These are phyloP conservation scores for Phyllotis vaccarum DNA, from an alignment of 2,797 vertebrate genomes.

Conservation along the genomic window DNA sequence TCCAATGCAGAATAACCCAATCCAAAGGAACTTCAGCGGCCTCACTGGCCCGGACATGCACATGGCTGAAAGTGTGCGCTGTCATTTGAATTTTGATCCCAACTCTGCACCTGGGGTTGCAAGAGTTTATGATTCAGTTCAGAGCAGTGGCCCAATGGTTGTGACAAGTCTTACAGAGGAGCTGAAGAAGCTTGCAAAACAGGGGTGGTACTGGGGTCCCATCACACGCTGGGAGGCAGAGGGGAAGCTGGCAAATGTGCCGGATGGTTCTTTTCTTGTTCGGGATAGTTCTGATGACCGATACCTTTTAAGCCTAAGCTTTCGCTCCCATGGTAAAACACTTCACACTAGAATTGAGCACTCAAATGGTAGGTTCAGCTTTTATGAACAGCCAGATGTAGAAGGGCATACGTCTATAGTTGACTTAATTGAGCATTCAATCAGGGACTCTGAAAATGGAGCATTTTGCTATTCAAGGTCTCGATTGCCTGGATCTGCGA, in stretches of 20 bases:
- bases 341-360: constrained; percentile 99
- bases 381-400: constrained; percentile 99
- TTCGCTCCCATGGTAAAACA: constrained; percentile 98
- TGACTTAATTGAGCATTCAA: constrained; percentile 98
- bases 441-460: constrained; percentile 99
- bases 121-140: constrained; percentile 97
- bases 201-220: constrained; percentile 99
- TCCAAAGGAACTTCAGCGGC: constrained; percentile 94
- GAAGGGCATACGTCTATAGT: constrained; percentile 99
- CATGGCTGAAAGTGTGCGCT: constrained; percentile 94
- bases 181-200: constrained; percentile 97
- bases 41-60: constrained; percentile 93
- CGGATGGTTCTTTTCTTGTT: constrained; percentile 97
- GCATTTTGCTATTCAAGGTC: constrained; percentile 99
- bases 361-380: constrained; percentile 99
- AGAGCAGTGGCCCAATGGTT: constrained; percentile 96
- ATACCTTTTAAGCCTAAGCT: constrained; percentile 98
- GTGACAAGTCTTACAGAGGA: constrained; percentile 98
- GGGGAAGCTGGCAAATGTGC: constrained; percentile 96
- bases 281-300: constrained; percentile 98
- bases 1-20: constrained; percentile 92
- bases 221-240: constrained; percentile 99
- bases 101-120: constrained; percentile 96
- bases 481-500: constrained; percentile 97
- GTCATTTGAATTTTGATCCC: constrained; percentile 98